Conservation (phyloP, 2,797 vertebrate genomes). For the Hypotaenidia okinawae region DNA sequence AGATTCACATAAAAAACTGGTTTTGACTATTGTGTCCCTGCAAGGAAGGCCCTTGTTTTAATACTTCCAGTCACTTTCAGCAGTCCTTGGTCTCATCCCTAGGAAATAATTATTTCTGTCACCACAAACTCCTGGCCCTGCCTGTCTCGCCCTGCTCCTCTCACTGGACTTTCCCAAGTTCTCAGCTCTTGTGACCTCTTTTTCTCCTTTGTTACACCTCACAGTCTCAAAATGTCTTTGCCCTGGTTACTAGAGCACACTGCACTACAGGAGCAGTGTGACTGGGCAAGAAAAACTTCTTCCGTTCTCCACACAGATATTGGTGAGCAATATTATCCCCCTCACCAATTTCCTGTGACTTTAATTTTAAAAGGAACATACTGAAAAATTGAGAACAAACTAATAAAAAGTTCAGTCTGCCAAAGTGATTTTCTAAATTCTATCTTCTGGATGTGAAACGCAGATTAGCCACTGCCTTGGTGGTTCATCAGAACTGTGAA, state of each 20-base stretch:
- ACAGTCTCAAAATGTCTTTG: accelerated
- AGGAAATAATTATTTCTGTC: neutral
- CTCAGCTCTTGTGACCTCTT: neutral
- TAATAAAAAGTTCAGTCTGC: neutral
- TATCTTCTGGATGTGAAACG: neutral
- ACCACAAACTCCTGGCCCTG: accelerated
- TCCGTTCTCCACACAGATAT: neutral
- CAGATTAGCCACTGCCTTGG: neutral
- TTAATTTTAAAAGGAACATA: neutral
- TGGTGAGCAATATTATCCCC: neutral
- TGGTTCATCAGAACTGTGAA: neutral
- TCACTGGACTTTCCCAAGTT: neutral
- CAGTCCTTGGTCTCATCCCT: neutral
- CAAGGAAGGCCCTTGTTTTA: neutral
- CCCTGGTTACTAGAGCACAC: neutral
- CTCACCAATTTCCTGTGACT: neutral
- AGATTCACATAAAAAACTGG: neutral
- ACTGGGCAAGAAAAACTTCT: neutral
- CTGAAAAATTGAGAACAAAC: neutral
- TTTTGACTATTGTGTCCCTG: neutral
- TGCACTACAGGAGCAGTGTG: neutral
- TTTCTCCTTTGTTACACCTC: neutral
- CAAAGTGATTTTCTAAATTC: neutral
- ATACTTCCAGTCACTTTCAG: neutral
- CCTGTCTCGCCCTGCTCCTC: neutral